phyloP scores from a whole-genome alignment of 2,113 vertebrate genomes.

The Bucco capensis region DNA sequence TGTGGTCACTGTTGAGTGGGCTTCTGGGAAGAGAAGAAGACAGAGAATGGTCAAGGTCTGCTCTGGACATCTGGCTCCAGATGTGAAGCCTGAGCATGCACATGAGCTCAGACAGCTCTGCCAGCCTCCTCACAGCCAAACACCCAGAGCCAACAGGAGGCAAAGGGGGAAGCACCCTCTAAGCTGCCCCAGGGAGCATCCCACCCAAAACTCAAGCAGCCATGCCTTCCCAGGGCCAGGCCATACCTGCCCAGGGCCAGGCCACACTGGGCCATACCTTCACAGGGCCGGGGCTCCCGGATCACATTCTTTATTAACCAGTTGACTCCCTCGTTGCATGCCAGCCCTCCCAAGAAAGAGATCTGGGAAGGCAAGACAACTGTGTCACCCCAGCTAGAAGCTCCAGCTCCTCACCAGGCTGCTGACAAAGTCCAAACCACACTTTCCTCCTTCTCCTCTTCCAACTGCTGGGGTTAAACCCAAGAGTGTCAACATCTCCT shows the following conservation, averaged over 20 bases:
- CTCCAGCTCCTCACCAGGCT: neutral
- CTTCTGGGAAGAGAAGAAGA: conserved; percentile 74
- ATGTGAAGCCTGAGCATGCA: neutral
- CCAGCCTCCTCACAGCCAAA: neutral
- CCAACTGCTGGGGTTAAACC: neutral
- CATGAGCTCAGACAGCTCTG: neutral
- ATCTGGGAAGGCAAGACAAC: conserved; percentile 77
- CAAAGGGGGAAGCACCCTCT: neutral
- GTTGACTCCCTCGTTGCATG: conserved; percentile 92
- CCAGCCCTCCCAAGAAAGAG: conserved; percentile 92
- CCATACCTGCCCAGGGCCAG: no score
- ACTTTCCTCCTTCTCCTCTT: neutral
- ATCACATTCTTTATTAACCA: conserved; percentile 94
- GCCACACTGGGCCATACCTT: conserved; percentile 74
- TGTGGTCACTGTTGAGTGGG: conserved; percentile 81
- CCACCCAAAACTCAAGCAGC: neutral
- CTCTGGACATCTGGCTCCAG: neutral
- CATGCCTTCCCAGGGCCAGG: neutral
- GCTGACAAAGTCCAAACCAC: neutral
- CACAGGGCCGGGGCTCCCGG: conserved; percentile 91
- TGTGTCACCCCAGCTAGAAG: neutral
- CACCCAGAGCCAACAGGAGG: neutral
- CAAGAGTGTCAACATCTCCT: neutral
- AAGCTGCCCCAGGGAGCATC: neutral
- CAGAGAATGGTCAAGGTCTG: conserved; percentile 5